Evolutionary conservation across 2,888 invertebrate species (phyloP).

Genomic region (Gari tellinella): DNA sequence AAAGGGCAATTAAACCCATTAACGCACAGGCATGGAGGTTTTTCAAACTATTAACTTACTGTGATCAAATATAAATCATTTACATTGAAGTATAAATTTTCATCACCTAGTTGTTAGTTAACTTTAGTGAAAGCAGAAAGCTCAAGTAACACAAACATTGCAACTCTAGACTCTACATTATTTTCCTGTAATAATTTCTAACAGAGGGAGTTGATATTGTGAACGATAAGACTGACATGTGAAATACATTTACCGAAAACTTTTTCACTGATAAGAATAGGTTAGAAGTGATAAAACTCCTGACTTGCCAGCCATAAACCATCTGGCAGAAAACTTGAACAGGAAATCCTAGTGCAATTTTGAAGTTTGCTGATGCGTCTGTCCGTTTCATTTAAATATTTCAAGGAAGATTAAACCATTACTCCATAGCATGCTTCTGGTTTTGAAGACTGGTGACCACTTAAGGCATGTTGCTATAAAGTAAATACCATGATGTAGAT

Average conservation of each 20-base stretch:
- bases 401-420: too few relatives aligned
- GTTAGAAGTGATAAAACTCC: constrained; percentile 13
- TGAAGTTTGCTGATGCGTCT: too few relatives aligned
- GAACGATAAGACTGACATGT: constrained; percentile 26
- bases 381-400: too few relatives aligned
- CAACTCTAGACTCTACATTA: background rate
- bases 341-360: too few relatives aligned
- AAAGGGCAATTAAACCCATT: too few relatives aligned
- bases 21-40: background rate
- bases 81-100: constrained; percentile 7
- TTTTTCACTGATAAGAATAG: constrained; percentile 17
- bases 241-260: constrained; percentile 31
- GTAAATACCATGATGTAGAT: too few relatives aligned
- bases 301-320: constrained; percentile 15
- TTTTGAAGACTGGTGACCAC: too few relatives aligned
- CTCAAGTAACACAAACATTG: too few relatives aligned
- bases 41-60: background rate
- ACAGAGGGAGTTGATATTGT: constrained; percentile 13
- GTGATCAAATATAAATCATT: constrained; percentile 16
- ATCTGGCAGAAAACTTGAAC: constrained; percentile 18
- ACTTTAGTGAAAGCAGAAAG: too few relatives aligned
- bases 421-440: too few relatives aligned
- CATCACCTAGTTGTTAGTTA: background rate
- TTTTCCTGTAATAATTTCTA: constrained; percentile 11
- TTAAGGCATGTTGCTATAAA: too few relatives aligned